These are phyloP conservation scores for Smutsia gigantea DNA, from an alignment of 2,797 vertebrate genomes.

Conservation along the genomic window DNA sequence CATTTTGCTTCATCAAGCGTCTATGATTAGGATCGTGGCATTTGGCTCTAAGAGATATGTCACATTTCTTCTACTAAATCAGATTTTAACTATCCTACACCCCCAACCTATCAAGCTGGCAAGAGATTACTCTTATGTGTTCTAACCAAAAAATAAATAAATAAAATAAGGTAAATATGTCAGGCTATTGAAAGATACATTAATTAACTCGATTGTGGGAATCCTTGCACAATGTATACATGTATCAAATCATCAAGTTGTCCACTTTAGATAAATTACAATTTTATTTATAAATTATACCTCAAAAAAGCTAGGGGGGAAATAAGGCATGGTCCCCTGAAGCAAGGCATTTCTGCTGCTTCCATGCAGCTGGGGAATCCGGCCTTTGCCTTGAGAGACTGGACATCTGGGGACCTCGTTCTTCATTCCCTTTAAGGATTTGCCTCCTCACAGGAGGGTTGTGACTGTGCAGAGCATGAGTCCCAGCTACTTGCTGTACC, in stretches of 20 bases:
- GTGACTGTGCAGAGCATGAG: neutral
- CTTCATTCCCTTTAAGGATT: neutral
- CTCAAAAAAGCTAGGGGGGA: neutral
- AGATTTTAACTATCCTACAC: neutral
- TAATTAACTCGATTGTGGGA: neutral
- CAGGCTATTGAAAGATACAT: neutral
- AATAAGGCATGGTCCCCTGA: neutral
- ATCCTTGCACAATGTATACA: neutral
- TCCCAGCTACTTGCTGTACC: neutral
- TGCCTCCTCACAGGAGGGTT: neutral
- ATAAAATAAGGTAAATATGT: neutral
- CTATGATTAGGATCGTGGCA: neutral
- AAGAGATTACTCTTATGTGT: neutral
- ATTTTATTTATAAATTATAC: neutral
- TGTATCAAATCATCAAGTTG: rapidly evolving
- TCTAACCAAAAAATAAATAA: neutral
- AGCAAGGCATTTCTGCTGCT: neutral
- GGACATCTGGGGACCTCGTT: neutral
- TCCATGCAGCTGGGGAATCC: rapidly evolving
- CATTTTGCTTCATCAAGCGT: neutral
- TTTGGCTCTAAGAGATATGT: neutral
- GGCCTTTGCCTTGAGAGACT: neutral
- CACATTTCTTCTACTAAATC: neutral
- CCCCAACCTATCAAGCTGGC: neutral
- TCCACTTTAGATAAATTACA: neutral